A percentile compares a stretch with the other conserved stretches of the same genome.
phyloP scores from a whole-genome alignment of 2,797 vertebrate species.

The Bufotes viridis region DNA sequence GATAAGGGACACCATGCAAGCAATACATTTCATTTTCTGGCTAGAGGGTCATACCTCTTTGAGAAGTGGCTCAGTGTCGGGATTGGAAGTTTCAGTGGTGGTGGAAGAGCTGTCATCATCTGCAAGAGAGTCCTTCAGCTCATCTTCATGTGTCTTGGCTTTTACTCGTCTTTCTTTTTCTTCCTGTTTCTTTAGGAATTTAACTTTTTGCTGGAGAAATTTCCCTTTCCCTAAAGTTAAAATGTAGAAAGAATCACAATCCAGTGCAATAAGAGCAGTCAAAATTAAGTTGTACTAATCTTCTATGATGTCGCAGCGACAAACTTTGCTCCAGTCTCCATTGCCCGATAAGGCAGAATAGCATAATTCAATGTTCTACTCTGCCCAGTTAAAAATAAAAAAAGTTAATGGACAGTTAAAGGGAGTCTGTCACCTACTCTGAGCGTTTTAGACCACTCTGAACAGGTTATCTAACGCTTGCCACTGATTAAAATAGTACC shows the following conservation, averaged over 20 bases:
- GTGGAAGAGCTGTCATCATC: conserved; percentile 98
- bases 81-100: conserved; percentile 97
- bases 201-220: conserved; percentile 83
- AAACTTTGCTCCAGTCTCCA: neutral
- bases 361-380: neutral
- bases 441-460: too few relatives aligned
- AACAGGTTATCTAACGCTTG: too few relatives aligned
- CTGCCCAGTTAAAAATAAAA: neutral
- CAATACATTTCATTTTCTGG: neutral
- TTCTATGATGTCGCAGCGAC: neutral
- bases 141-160: conserved; percentile 86
- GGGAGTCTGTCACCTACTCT: too few relatives aligned
- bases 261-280: neutral
- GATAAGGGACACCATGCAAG: neutral
- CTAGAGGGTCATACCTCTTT: conserved; percentile 82
- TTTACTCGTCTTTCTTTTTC: conserved; percentile 87
- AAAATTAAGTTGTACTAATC: neutral
- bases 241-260: neutral
- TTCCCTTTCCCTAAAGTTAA: conserved; percentile 84
- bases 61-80: conserved; percentile 87
- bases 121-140: conserved; percentile 87
- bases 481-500: too few relatives aligned
- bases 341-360: neutral
- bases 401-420: neutral
- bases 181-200: conserved; percentile 88